Percentiles rank a stretch among this genome's conserved stretches.
phyloP scores from a whole-genome alignment of 2,888 invertebrate species.

The Bhutanitis thaidina region DNA sequence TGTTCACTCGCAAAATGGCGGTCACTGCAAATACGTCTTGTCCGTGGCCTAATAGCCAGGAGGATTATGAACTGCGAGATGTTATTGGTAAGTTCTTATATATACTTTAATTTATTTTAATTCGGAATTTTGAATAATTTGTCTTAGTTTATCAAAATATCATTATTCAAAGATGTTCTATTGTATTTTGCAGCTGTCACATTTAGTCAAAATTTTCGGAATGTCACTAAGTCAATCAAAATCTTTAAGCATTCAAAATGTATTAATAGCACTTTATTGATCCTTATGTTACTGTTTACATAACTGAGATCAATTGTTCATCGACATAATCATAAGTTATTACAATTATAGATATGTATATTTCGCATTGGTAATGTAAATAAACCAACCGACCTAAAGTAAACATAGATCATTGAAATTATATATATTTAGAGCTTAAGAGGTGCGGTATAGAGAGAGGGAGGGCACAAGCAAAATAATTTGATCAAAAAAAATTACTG shows the following conservation, averaged over 20 bases:
- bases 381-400: neutral
- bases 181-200: conserved; percentile 8
- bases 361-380: neutral
- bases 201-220: neutral
- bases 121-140: neutral
- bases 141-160: too few species aligned
- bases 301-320: neutral
- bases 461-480: too few species aligned
- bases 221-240: conserved; percentile 1
- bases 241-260: neutral
- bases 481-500: too few species aligned
- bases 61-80: conserved; percentile 95
- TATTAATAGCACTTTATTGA: too few species aligned
- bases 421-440: too few species aligned
- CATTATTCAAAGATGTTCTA: neutral
- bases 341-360: neutral
- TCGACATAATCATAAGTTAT: neutral
- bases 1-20: conserved; percentile 69
- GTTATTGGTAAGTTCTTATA: conserved; percentile 88
- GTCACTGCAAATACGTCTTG: conserved; percentile 53
- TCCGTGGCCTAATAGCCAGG: conserved; percentile 93
- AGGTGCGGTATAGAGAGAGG: too few species aligned
- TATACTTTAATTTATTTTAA: neutral
- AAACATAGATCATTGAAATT: too few species aligned
- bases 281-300: neutral